phyloP scores from a whole-genome alignment of 92 coral and sea anemone species.

The Porites divaricata region DNA sequence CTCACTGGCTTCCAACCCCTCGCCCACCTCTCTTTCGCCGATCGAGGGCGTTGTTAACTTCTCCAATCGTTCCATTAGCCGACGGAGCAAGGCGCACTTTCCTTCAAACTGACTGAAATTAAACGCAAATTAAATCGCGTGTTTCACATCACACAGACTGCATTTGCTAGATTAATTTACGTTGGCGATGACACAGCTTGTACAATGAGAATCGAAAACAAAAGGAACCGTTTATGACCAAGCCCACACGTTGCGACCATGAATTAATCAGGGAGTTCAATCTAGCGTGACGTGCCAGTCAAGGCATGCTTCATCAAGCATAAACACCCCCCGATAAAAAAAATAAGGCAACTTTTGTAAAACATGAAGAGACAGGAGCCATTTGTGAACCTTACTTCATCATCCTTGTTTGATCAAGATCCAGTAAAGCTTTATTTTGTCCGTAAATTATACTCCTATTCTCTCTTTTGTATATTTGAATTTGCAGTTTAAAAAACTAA shows the following conservation, averaged over 20 bases:
- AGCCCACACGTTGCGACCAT: slow-evolving; percentile 41
- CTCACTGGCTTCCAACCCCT: slow-evolving; percentile 81
- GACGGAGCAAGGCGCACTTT: background rate
- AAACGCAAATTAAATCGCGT: background rate
- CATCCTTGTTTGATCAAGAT: no score
- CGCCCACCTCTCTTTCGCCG: slow-evolving; percentile 83
- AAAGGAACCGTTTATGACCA: slow-evolving; percentile 30
- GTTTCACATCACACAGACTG: slow-evolving; percentile 12
- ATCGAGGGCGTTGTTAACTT: slow-evolving; percentile 31
- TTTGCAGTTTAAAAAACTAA: no score
- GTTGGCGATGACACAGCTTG: background rate
- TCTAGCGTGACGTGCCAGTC: slow-evolving; percentile 33
- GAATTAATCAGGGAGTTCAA: slow-evolving; percentile 47
- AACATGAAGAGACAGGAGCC: background rate
- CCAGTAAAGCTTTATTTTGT: no score
- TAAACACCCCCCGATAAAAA: background rate
- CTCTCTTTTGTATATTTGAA: no score
- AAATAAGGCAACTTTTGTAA: background rate
- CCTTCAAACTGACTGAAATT: background rate
- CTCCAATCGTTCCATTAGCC: background rate
- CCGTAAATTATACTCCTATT: no score
- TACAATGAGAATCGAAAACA: slow-evolving; percentile 41
- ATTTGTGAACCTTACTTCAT: background rate
- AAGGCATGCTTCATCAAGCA: slow-evolving; percentile 49
- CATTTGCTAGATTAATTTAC: background rate